Percentiles rank a stretch among this genome's conserved stretches.
phyloP scores from a whole-genome alignment of 2,797 vertebrate genomes.

The Graptemys geographica region DNA sequence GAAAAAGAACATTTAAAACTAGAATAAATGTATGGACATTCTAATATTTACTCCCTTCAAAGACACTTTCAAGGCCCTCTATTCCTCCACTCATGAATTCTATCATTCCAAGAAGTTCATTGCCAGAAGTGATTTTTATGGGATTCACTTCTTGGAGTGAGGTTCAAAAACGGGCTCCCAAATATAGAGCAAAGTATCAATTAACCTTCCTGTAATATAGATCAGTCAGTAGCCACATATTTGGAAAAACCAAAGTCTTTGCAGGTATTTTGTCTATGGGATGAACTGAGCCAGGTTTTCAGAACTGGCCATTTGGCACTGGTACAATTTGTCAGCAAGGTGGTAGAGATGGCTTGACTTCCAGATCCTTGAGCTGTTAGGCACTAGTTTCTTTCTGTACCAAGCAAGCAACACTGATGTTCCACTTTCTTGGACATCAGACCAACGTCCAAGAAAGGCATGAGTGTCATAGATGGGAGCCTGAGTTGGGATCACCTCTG shows the following conservation, averaged over 20 bases:
- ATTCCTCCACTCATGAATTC: neutral
- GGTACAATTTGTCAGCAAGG: neutral
- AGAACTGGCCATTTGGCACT: neutral
- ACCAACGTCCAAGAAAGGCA: neutral
- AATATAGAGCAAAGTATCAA: constrained; percentile 1
- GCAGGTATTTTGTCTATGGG: neutral
- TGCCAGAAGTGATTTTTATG: neutral
- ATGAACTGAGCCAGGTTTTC: neutral
- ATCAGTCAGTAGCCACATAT: neutral
- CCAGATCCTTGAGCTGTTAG: neutral
- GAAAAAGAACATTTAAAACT: constrained; percentile 30
- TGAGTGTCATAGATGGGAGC: neutral
- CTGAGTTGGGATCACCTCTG: neutral
- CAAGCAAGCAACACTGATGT: neutral
- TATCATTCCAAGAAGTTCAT: neutral
- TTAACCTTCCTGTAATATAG: neutral
- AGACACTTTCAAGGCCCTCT: constrained; percentile 29
- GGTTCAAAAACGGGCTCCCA: constrained; percentile 14
- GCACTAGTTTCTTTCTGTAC: neutral
- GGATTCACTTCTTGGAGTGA: neutral
- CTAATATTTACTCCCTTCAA: constrained; percentile 2
- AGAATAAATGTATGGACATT: neutral
- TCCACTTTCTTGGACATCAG: neutral
- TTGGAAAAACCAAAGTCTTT: neutral
- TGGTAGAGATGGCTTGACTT: neutral